Base-by-base conservation (phyloP, 2,797 vertebrate genomes). In the Cuculus canorus region DNA sequence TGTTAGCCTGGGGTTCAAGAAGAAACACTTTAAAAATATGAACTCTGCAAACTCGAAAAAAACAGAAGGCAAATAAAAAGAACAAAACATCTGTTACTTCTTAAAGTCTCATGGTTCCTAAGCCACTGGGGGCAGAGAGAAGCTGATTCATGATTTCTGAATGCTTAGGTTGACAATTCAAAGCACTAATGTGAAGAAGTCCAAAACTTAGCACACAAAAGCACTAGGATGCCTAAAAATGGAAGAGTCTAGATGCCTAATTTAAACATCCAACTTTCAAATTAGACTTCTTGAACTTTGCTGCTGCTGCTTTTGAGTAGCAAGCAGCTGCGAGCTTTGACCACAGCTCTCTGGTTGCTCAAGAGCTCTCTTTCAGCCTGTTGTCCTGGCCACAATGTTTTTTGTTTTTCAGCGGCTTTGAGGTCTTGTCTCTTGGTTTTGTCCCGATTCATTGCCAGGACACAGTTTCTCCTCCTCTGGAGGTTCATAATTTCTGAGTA, bases 51-150 rank as follows among this genome's bases (percentile, higher is more conserved):
- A 64, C 66, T 94, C 52, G n/a, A n/a, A 91, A 83, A 92, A 96
- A 90, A 23, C 92, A 96, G 89, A 93, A 96, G 82, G 73, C 52
- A 94, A 95, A 92, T 91, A 90, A 91, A 94, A 92, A 93, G 77
- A 93, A 79, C 24, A 86, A 95, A 94, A 94, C 93, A 97, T 95
- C 95, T 96, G 91, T 96, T 95, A 88, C 45, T 94, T 94, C 80
- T 96, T 93, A 95, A 96, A 92, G 92, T 86, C 82, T 84, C 24
- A 57, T 84, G 80, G 56, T 82, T 95, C 88, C 73, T 91, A 93
- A 90, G 92, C 80, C 96, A 77, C 93, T 93, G 86, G 86, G 52
- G 86, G 90, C 77, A 93, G 73, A 76, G 30, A 5, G 68, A 82
- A 81, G 90, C 88, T 92, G 94, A 96, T 95, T 95, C 95, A 93